These are phyloP conservation scores for Jaculus jaculus DNA, from an alignment of 2,113 vertebrate species.

Conservation along the genomic window DNA sequence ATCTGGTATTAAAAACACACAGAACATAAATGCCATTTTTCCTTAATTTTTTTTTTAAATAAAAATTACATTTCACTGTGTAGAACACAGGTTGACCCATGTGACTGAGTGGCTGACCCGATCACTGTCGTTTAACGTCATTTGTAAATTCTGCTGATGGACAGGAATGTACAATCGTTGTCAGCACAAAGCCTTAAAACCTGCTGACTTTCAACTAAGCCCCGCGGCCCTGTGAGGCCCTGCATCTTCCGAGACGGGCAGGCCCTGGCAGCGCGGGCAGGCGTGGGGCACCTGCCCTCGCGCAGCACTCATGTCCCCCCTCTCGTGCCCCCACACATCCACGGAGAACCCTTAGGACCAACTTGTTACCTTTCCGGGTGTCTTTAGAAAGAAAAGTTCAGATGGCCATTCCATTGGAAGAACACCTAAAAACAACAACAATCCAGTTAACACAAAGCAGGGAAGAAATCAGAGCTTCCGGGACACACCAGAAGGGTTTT, in stretches of 20 bases:
- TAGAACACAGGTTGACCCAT: constrained; percentile 84
- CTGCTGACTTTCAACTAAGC: constrained; percentile 96
- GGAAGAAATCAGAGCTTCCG: constrained; percentile 72
- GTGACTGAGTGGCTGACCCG: constrained; percentile 85
- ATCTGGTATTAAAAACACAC: constrained; percentile 74
- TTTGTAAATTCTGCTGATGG: constrained; percentile 95
- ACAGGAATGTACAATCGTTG: constrained; percentile 94
- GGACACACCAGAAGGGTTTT: constrained; percentile 31
- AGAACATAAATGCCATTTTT: constrained; percentile 74
- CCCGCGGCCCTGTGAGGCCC: constrained; percentile 86
- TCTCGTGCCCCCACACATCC: constrained; percentile 14
- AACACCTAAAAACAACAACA: constrained; percentile 48
- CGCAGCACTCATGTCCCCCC: constrained; percentile 67
- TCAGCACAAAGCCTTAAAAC: constrained; percentile 98
- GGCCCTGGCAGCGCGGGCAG: constrained; percentile 71
- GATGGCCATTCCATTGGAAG: constrained; percentile 71
- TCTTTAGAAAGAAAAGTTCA: constrained; percentile 25
- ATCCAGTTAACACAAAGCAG: constrained; percentile 56
- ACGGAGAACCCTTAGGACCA: constrained; percentile 41
- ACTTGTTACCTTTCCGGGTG: constrained; percentile 42
- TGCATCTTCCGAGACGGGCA: constrained; percentile 82
- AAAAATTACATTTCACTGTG: constrained; percentile 84
- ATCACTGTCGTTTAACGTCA: constrained; percentile 84
- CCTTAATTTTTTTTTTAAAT: constrained; percentile 69
- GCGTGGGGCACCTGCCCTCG: constrained; percentile 76